phyloP scores from a whole-genome alignment of 2,113 vertebrate species.

The Gymnogyps californianus region DNA sequence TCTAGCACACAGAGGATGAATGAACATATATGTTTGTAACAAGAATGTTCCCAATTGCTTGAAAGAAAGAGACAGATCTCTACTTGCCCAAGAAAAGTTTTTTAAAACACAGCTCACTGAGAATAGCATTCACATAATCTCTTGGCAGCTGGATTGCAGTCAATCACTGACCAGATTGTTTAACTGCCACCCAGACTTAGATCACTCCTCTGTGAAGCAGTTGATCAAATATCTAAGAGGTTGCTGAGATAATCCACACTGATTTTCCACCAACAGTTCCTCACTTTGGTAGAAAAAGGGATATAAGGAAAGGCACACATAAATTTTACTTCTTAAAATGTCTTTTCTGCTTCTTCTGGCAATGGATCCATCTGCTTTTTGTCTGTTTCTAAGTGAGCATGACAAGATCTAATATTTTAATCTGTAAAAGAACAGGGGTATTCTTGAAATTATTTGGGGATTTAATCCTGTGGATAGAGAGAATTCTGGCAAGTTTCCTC shows the following conservation, averaged over 20 bases:
- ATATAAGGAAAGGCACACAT: background rate
- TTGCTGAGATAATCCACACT: background rate
- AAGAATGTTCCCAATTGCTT: background rate
- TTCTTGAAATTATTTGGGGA: background rate
- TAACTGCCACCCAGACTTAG: background rate
- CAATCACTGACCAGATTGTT: background rate
- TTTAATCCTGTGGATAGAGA: background rate
- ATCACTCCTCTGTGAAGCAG: background rate
- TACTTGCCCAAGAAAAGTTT: background rate
- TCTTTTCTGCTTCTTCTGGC: background rate
- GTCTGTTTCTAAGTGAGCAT: background rate
- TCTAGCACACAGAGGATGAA: background rate
- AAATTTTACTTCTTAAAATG: background rate
- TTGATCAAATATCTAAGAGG: background rate
- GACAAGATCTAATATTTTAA: background rate
- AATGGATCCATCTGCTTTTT: background rate
- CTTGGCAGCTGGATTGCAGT: background rate
- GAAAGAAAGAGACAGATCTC: background rate
- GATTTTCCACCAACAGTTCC: background rate
- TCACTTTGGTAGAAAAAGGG: background rate
- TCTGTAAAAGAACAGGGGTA: background rate
- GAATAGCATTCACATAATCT: background rate
- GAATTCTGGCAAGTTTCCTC: background rate
- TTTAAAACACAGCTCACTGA: background rate
- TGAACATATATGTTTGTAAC: accelerated